These are phyloP conservation scores for Synanthedon vespiformis DNA, from an alignment of 2,888 invertebrate genomes.

Conservation along the genomic window DNA sequence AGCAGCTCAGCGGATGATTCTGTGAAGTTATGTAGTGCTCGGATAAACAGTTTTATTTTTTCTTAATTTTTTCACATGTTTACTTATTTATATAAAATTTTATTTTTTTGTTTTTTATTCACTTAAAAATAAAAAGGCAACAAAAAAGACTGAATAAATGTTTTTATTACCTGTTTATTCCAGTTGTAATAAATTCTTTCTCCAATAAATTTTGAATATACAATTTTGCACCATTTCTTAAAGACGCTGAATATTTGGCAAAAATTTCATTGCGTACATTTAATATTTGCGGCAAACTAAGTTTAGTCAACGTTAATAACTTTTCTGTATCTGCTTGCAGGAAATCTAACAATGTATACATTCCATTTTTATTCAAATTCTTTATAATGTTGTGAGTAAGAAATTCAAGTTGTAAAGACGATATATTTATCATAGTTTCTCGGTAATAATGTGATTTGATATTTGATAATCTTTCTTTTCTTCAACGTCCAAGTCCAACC, in stretches of 20 bases:
- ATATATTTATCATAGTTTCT: slow-evolving; percentile 34
- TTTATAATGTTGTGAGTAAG: slow-evolving; percentile 52
- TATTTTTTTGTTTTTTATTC: too few species aligned
- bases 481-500: too few species aligned
- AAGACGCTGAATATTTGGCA: slow-evolving; percentile 56
- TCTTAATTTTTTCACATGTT: too few species aligned
- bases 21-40: too few species aligned
- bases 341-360: slow-evolving; percentile 70
- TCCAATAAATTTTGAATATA: slow-evolving; percentile 31
- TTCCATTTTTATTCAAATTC: slow-evolving; percentile 58
- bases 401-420: slow-evolving; percentile 17
- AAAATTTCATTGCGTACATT: slow-evolving; percentile 53
- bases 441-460: background rate
- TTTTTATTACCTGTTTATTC: slow-evolving; percentile 56
- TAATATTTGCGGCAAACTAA: slow-evolving; percentile 57
- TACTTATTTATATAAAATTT: too few species aligned
- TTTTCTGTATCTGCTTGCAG: slow-evolving; percentile 67
- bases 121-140: too few species aligned
- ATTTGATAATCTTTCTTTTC: background rate
- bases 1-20: too few species aligned
- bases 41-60: too few species aligned
- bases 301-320: slow-evolving; percentile 53
- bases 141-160: background rate
- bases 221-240: slow-evolving; percentile 30
- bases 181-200: slow-evolving; percentile 41